phyloP scores from a whole-genome alignment of 2,113 vertebrate species.

The Amazona vittata region DNA sequence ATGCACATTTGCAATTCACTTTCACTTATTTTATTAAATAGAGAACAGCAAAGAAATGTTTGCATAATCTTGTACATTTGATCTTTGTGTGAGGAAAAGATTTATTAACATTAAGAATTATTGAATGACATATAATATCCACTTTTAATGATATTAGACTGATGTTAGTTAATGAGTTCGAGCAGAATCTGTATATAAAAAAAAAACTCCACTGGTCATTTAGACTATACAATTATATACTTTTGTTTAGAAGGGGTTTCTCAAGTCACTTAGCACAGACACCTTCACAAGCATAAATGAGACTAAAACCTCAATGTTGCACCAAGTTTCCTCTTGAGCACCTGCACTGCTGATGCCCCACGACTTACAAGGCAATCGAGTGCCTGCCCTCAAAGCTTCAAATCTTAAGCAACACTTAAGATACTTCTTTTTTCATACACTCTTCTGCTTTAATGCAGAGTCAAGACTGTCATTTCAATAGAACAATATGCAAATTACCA shows the following conservation, averaged over 20 bases:
- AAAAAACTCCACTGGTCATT: not conserved
- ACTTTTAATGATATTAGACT: not conserved
- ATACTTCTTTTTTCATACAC: not conserved
- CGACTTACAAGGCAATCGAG: not conserved
- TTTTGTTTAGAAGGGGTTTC: not conserved
- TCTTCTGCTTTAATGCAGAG: not conserved
- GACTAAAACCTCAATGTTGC: not conserved
- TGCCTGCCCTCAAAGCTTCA: not conserved
- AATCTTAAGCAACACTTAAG: not conserved
- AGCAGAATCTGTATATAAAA: not conserved
- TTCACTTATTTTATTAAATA: conserved; percentile 59
- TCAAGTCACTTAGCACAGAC: not conserved
- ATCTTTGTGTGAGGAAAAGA: conserved; percentile 17
- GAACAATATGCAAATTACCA: not conserved
- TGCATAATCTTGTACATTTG: conserved; percentile 36
- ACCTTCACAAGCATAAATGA: fast-evolving
- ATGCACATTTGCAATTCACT: not conserved
- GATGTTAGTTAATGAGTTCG: not conserved
- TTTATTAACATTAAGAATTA: conserved; percentile 29
- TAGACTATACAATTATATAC: not conserved
- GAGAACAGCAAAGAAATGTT: conserved; percentile 30
- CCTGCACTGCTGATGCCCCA: not conserved
- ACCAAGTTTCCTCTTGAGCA: not conserved
- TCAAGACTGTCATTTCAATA: not conserved
- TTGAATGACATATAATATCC: not conserved